These are phyloP conservation scores for Hybos culiciformis DNA, from an alignment of 2,888 invertebrate genomes.

Conservation along the genomic window DNA sequence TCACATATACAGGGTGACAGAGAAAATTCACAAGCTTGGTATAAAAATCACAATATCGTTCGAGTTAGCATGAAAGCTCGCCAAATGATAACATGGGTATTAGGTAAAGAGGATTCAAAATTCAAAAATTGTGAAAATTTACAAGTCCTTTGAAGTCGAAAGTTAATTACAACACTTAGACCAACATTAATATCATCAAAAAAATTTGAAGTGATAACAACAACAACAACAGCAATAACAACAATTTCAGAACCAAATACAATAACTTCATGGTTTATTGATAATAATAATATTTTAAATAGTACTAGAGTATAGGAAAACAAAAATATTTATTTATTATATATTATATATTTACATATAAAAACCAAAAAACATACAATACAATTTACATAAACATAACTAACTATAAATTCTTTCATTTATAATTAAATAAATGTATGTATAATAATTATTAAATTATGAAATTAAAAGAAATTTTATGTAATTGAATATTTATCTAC, in stretches of 20 bases:
- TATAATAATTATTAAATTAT: too few species aligned
- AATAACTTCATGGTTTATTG: neutral
- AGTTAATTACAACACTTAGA: neutral
- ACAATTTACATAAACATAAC: too few species aligned
- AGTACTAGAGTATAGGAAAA: neutral
- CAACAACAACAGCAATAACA: neutral
- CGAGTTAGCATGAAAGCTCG: conserved; percentile 80
- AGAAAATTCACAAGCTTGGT: conserved; percentile 53
- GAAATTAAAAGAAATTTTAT: too few species aligned
- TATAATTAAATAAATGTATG: too few species aligned
- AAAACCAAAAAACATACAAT: too few species aligned
- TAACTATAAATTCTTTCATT: too few species aligned
- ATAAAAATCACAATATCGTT: conserved; percentile 70
- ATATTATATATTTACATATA: too few species aligned
- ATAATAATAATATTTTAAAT: too few species aligned
- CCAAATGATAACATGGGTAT: conserved; percentile 83
- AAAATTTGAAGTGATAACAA: neutral
- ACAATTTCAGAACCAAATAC: conserved; percentile 1
- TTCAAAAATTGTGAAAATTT: conserved; percentile 86
- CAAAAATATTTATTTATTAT: too few species aligned
- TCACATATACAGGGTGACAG: conserved; percentile 31
- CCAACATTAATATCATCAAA: neutral
- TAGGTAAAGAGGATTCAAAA: conserved; percentile 81
- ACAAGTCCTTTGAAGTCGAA: conserved; percentile 56
- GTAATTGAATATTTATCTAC: too few species aligned